Conservation (phyloP, 2,888 invertebrate species). For the Diplolepis rosae region DNA sequence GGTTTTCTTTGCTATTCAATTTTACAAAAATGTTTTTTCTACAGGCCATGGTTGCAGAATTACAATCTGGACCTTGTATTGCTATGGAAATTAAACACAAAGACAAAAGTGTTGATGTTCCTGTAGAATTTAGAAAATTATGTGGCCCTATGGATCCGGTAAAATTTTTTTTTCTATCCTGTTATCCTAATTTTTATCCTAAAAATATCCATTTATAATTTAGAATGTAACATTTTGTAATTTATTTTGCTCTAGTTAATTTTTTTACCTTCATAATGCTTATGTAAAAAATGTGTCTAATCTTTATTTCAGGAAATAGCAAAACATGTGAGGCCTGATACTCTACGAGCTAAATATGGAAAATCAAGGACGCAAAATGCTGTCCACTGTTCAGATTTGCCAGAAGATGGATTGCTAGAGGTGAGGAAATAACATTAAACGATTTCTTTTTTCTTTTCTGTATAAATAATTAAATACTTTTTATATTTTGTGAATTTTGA, state of each 20-base stretch:
- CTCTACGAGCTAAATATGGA: slow-evolving; percentile 90
- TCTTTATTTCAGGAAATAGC: slow-evolving; percentile 84
- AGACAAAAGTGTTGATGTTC: slow-evolving; percentile 77
- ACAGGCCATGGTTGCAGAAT: slow-evolving; percentile 88
- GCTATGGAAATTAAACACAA: slow-evolving; percentile 87
- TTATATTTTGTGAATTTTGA: slow-evolving; percentile 36
- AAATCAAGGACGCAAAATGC: slow-evolving; percentile 89
- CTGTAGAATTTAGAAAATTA: slow-evolving; percentile 85
- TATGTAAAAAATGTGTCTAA: slow-evolving; percentile 11
- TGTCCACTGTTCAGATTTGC: slow-evolving; percentile 94
- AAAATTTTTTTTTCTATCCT: slow-evolving; percentile 61
- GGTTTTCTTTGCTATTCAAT: background rate
- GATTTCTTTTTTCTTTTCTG: background rate
- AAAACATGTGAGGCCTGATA: slow-evolving; percentile 86
- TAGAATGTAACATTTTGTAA: background rate
- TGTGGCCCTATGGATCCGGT: slow-evolving; percentile 95
- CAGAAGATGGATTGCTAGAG: slow-evolving; percentile 90
- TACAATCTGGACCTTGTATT: slow-evolving; percentile 89
- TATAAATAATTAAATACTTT: slow-evolving; percentile 9
- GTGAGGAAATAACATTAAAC: slow-evolving; percentile 60
- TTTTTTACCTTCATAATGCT: slow-evolving; percentile 9
- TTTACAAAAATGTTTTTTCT: slow-evolving; percentile 47
- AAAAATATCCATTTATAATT: background rate
- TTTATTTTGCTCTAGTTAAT: background rate
- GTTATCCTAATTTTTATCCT: background rate